Base-by-base conservation (phyloP, 2,797 vertebrate genomes). In the Epinephelus coioides region DNA sequence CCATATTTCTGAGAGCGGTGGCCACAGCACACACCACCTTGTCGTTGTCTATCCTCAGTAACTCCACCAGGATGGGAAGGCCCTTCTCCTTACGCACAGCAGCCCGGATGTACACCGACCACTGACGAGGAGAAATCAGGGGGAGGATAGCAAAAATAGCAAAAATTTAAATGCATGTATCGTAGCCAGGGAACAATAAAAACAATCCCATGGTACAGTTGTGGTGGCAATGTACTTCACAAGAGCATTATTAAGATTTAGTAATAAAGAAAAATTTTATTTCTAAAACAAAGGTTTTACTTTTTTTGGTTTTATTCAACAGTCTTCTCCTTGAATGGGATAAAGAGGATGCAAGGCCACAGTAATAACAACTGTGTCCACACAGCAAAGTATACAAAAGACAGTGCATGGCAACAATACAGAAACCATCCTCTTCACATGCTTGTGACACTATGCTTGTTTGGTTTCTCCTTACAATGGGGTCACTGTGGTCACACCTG, bases 1-100 rank as follows among this genome's bases (percentile, higher is more conserved):
- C 98, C 98, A 99, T 99, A 91, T 99, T 99, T 87, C 98, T 95
- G 86, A 99, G 97, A 12, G 98, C 98, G 1, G 98, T 99, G 86
- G 98, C 98, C 74, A 99, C 98, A 0, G 98, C 98, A 71, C 98
- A 99, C 56, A 99, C 98, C 83, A 99, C 98, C 46, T 98, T 97
- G 92, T 99, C 98, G 6, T 98, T 99, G 94, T 99, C 98, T 96
- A 99, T 98, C 91, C 98, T 97, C 85, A 99, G 96, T 82, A 99
- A 94, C 80, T 99, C 98, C 95, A 99, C 98, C 55, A 99, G 88
- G 73, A 99, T 99, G 8, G 98, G 98, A 86, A 99, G 92, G 81
- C 93, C 93, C 76, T 94, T 94, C 78, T 94, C 93, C 63, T 93
- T 94, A 25, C 98, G 97, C 75, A 99, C 98, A 0, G 98, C 98